Base-by-base conservation (phyloP, 1,140 invertebrate genomes). In the Drosophila serrata region DNA sequence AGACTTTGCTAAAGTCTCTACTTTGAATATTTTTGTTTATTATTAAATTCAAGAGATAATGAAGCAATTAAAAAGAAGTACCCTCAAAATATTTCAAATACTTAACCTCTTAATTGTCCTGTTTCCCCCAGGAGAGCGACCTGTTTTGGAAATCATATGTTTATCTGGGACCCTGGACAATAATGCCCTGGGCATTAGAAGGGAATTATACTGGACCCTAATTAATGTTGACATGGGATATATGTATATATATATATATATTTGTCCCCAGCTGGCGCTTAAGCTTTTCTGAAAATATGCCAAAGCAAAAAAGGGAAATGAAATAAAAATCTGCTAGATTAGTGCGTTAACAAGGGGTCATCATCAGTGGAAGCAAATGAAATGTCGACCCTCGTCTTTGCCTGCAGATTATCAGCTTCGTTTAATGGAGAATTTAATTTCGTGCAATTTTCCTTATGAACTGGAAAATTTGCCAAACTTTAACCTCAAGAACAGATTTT, bases 141-240 rank as follows among this genome's bases (percentile, higher is more conserved):
- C 24, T 24, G 24, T 24, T 24, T 24, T 4, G 24, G 13, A n/a
- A 70, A 43, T 70, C 68, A 72, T 72, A 72, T 72, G 65, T 58
- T 72, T 70, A 70, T 72, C 51, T 58, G 42, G 33, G 42, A 48
- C 68, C 51, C 68, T 33, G 43, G 68, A 72, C 68, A 48, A 48
- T 69, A 57, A 69, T 33, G 42, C 42, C 19, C 15, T 4, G 12
- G 27, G 65, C 43, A 73, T 76, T 85, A 73, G 73, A 81, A 69
- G 72, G 55, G 81, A 73, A 85, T 81, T 77, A 86, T 77, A 51
- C 73, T 42, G 68, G 73, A 90, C 85, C 84, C 80, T 90, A 88
- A 88, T 88, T 88, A 90, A 78, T 75, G 84, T 90, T 88, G 84
- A 90, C 85, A 88, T 88, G 77, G 84, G 84, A 73, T 81, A 77